These are phyloP conservation scores for Ailuropoda melanoleuca DNA, from an alignment of 2,113 vertebrate species.

Conservation along the genomic window DNA sequence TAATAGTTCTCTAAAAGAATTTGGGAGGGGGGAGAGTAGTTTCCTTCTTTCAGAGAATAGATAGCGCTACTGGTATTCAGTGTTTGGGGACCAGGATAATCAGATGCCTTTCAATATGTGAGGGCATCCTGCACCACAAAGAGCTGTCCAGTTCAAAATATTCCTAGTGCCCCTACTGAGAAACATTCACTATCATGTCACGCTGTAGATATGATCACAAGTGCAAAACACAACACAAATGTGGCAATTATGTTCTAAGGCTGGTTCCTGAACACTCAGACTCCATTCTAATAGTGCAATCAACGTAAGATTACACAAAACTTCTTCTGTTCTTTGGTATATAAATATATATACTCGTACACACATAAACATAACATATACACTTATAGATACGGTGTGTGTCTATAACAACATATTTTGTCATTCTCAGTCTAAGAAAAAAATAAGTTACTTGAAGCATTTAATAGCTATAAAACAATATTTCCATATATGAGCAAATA, in stretches of 20 bases:
- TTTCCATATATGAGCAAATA: neutral
- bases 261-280: neutral
- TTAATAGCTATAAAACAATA: neutral
- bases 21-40: neutral
- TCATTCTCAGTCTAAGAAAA: neutral
- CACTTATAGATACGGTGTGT: neutral
- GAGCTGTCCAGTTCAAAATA: neutral
- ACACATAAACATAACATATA: neutral
- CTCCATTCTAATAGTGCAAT: neutral
- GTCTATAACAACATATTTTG: neutral
- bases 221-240: neutral
- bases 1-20: slow-evolving; percentile 4
- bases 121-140: neutral
- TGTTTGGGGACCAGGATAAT: neutral
- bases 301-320: neutral
- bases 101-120: neutral
- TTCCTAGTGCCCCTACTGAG: neutral
- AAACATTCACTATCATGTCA: neutral
- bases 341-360: neutral
- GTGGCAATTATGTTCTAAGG: neutral
- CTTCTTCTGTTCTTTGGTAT: neutral
- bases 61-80: neutral
- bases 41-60: neutral
- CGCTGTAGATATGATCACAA: neutral
- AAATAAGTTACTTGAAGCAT: neutral